These are phyloP conservation scores for Alitta virens DNA, from an alignment of 2,888 invertebrate genomes.

Conservation along the genomic window DNA sequence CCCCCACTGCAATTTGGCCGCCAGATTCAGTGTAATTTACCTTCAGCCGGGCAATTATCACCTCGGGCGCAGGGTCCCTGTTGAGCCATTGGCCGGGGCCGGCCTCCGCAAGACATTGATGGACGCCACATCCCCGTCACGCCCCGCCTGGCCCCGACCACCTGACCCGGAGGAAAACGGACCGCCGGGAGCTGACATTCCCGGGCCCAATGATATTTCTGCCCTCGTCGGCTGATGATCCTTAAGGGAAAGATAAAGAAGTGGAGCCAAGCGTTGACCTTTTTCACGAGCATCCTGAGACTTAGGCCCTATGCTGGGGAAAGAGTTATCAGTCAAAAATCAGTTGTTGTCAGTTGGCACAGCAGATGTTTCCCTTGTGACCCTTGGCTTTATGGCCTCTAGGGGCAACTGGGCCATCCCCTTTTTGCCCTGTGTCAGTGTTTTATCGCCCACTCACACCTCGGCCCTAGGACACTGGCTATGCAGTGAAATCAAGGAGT, in stretches of 20 bases:
- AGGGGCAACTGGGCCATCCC: too few relatives aligned
- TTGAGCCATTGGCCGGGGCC: conserved; percentile 21
- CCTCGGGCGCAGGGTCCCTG: conserved; percentile 23
- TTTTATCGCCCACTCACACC: too few relatives aligned
- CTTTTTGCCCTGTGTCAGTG: too few relatives aligned
- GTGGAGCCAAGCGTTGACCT: neutral
- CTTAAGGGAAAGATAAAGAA: neutral
- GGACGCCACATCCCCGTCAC: neutral
- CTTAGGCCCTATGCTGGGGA: neutral
- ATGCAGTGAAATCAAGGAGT: too few relatives aligned
- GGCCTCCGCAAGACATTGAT: neutral
- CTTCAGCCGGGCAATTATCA: conserved; percentile 28
- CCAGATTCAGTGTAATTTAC: conserved; percentile 15
- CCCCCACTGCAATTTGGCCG: neutral
- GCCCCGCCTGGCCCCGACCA: neutral
- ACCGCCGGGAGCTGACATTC: conserved; percentile 12
- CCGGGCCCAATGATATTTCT: neutral
- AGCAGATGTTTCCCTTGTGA: too few relatives aligned
- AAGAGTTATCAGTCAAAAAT: neutral
- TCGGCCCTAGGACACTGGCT: too few relatives aligned
- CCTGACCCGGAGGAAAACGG: neutral
- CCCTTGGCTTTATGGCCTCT: too few relatives aligned
- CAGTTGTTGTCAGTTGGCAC: neutral
- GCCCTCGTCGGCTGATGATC: neutral
- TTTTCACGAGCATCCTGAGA: neutral